These are phyloP conservation scores for Muntiacus reevesi DNA, from an alignment of 2,113 vertebrate genomes.

Conservation along the genomic window DNA sequence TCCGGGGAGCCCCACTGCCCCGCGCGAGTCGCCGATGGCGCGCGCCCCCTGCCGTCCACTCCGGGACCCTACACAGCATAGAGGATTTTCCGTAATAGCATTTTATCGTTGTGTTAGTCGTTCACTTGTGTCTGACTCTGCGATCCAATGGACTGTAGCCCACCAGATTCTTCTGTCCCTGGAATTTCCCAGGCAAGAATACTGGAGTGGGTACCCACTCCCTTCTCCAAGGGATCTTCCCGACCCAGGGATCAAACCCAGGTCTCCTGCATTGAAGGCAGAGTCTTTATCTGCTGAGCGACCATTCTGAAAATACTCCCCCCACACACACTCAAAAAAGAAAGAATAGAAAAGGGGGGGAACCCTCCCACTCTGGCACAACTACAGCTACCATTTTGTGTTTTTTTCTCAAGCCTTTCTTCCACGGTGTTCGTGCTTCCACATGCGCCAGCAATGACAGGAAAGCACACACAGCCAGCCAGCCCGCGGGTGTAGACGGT, in stretches of 20 bases:
- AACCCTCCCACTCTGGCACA: neutral
- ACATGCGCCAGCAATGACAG: neutral
- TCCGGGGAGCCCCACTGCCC: fast-evolving
- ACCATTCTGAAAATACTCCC: neutral
- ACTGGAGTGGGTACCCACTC: neutral
- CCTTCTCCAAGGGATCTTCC: neutral
- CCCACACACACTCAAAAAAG: fast-evolving
- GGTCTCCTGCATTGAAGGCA: neutral
- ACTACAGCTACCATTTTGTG: neutral
- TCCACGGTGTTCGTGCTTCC: neutral
- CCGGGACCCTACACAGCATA: neutral
- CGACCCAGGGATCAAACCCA: neutral
- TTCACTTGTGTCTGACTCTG: neutral
- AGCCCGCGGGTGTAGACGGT: fast-evolving
- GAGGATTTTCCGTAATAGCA: neutral
- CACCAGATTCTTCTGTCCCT: neutral
- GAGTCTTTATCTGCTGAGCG: neutral
- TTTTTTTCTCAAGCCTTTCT: neutral
- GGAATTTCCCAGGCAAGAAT: neutral
- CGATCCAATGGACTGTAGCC: neutral
- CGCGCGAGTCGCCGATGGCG: fast-evolving
- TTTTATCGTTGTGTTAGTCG: neutral
- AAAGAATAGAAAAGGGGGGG: neutral
- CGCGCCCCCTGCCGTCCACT: neutral
- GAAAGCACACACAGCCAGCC: neutral